Evolutionary conservation across 2,797 vertebrate species (phyloP).

Genomic region (Synanceia verrucosa): DNA sequence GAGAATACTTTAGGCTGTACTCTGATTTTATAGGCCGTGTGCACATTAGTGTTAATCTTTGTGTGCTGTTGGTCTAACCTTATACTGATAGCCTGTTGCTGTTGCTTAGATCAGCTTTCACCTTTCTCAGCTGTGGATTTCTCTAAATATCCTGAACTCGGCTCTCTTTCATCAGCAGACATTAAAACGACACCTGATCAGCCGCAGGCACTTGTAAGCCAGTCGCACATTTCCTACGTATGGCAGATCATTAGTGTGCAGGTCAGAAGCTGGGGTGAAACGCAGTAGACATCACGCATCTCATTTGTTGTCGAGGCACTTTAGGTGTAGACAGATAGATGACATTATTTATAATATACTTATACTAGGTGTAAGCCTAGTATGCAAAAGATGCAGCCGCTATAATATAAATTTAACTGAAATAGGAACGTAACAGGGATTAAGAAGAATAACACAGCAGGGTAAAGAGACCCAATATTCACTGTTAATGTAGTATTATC

Average conservation of each 20-base stretch:
- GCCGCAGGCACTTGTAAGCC: constrained; percentile 20
- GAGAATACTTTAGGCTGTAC: constrained; percentile 6
- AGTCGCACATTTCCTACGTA: constrained; percentile 31
- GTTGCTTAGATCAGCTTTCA: constrained; percentile 19
- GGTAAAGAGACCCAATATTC: neutral
- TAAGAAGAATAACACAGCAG: neutral
- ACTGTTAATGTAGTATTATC: neutral
- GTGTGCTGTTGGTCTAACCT: constrained; percentile 22
- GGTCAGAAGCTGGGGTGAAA: constrained; percentile 20
- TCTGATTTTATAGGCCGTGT: constrained; percentile 1
- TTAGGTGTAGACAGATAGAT: constrained; percentile 8
- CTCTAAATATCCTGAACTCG: constrained; percentile 16
- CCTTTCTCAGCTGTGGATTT: constrained; percentile 7
- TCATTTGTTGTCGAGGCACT: constrained; percentile 5
- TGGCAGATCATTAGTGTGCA: constrained; percentile 27
- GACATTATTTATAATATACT: neutral
- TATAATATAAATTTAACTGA: neutral
- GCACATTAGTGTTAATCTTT: neutral
- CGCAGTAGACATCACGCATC: neutral
- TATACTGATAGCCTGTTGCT: neutral
- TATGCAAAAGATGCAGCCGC: neutral
- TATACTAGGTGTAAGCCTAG: neutral
- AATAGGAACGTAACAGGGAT: neutral
- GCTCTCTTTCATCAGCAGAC: constrained; percentile 38
- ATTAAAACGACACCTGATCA: constrained; percentile 58